Base-by-base conservation (phyloP, 2,888 invertebrate species). In the Volucella inflata region DNA sequence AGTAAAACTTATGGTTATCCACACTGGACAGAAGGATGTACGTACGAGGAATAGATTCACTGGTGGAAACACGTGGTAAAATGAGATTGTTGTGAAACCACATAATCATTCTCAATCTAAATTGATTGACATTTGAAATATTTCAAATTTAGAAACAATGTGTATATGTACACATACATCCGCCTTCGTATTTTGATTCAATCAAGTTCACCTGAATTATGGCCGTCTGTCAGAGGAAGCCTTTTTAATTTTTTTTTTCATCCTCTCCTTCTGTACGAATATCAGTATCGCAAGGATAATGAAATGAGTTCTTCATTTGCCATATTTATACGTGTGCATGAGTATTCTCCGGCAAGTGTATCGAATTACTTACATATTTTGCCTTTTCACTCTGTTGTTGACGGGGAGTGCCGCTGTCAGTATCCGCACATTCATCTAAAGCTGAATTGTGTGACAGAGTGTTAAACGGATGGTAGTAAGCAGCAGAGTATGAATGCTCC, bases 181-280 rank as follows among this genome's bases (percentile, higher is more conserved):
- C 8, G 8, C n/a, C 36, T 46, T 8, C 30, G 1, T 48, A 14
- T 11, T 14, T 48, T 51, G 12, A 51, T 51, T 51, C 40, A 71
- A 51, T 60, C 9, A 44, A 62, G 53, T 64, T 53, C 51, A 30
- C 53, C 36, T 72, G 72, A 72, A 64, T 72, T 62, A 72, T 36
- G n/a, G 36, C 53, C 62, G 14, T 8, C 44, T 53, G 53, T 60
- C 50, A 14, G 51, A 44, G 59, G 16, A 8, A 36, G 6, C 17
- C 9, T 4, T 30, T 1, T 21, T 50, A 36, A 44, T 21, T n/a
- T n/a, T 10, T 8, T 36, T 21, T 17, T 40, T n/a, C n/a, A 6
- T 30, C 30, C 30, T 30, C 30, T 30, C 6, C 6, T 30, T 30
- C 6, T 30, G 30, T 6, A 42, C 16, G 48, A n/a, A 8, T n/a